phyloP scores from a whole-genome alignment of 2,888 invertebrate species.

The Itoplectis maculator region DNA sequence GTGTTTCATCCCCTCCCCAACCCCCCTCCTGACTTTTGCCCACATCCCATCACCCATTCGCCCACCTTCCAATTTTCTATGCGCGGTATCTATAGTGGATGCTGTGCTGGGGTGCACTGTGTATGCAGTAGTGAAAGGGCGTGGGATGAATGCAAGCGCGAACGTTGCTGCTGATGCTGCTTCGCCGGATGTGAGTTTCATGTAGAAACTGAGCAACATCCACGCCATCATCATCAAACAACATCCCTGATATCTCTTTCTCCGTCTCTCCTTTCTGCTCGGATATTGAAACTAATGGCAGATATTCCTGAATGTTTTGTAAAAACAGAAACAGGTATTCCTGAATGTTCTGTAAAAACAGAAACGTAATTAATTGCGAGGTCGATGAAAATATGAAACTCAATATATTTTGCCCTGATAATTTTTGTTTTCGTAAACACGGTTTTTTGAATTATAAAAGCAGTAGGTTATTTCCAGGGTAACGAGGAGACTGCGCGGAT shows the following conservation, averaged over 20 bases:
- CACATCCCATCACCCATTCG: constrained; percentile 18
- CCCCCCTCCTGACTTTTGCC: background rate
- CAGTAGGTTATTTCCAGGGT: background rate
- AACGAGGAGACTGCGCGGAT: background rate
- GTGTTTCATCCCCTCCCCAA: constrained; percentile 9
- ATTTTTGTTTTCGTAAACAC: background rate
- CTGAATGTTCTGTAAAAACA: too few species aligned
- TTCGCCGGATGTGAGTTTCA: constrained; percentile 39
- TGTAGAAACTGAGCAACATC: constrained; percentile 37
- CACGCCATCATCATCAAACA: constrained; percentile 31
- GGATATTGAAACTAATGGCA: constrained; percentile 54
- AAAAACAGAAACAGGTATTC: too few species aligned
- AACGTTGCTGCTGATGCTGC: constrained; percentile 43
- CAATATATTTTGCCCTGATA: background rate
- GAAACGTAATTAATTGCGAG: too few species aligned
- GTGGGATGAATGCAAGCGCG: constrained; percentile 41
- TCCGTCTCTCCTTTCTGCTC: constrained; percentile 24
- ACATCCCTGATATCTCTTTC: constrained; percentile 28
- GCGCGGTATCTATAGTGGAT: background rate
- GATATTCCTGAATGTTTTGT: background rate
- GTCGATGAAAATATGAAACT: background rate
- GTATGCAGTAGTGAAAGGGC: constrained; percentile 7
- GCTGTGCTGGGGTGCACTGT: background rate
- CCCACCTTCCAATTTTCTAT: constrained; percentile 39
- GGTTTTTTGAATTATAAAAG: background rate